Percentiles rank a stretch among this genome's conserved stretches.
Evolutionary conservation across 2,113 vertebrate species (phyloP).

Genomic region (Myanophis thanlyinensis): DNA sequence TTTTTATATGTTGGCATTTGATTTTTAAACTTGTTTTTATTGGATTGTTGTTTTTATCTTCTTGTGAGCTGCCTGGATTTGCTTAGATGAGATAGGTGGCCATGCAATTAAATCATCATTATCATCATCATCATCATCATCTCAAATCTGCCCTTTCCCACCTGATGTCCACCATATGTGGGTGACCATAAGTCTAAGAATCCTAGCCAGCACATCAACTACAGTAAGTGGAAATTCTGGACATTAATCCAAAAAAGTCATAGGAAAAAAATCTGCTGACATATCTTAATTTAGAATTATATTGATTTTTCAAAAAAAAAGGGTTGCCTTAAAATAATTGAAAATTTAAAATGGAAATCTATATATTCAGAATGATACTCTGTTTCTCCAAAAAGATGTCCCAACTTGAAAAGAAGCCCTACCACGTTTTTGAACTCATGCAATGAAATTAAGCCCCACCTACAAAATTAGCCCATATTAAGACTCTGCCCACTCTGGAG

Average conservation of each 20-base stretch:
- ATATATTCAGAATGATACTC: not conserved
- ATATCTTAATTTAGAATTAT: not conserved
- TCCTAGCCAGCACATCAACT: not conserved
- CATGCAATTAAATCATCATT: no score
- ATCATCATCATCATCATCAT: no score
- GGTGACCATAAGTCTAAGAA: not conserved
- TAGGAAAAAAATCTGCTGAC: not conserved
- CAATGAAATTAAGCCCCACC: no score
- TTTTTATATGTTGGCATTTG: not conserved
- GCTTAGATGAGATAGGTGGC: not conserved
- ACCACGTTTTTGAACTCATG: no score
- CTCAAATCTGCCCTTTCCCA: not conserved
- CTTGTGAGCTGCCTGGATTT: not conserved
- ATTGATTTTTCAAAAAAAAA: not conserved
- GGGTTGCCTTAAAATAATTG: not conserved
- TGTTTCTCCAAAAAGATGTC: no score
- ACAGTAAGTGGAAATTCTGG: not conserved
- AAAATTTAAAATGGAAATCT: not conserved
- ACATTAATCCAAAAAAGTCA: not conserved
- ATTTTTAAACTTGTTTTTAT: not conserved
- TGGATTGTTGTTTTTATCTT: not conserved
- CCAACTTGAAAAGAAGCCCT: no score
- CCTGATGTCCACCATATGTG: not conserved
- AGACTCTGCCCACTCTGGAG: no score
- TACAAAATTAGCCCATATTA: no score